Base-by-base conservation (phyloP, 2,888 invertebrate species). In the Sphecodes monilicornis region DNA sequence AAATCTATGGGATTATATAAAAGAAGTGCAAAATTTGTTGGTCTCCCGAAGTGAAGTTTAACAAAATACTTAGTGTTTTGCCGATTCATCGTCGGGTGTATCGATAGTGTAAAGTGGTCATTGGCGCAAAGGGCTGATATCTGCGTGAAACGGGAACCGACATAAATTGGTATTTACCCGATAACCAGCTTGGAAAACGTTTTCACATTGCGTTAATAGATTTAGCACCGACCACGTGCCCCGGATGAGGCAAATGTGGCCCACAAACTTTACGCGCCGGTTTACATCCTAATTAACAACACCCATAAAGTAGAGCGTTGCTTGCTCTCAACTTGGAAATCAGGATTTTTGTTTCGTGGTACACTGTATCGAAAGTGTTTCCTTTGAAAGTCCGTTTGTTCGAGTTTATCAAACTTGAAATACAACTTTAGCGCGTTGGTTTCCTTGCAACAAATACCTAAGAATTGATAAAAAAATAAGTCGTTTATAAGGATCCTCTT, bases 111-210 rank as follows among this genome's bases (percentile, higher is more conserved):
- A 74, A 71, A n/a, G 54, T 13, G 80, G 29, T 39, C 46, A 46
- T 46, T 43, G 69, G 16, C 50, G 60, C 26, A n/a, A 32, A 46
- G 73, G 76, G 76, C 57, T 73, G 64, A 78, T 39, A 81, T 80
- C 77, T 86, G 69, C 60, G 81, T 87, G 91, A 91, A 92, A 92
- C 92, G 92, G 92, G 91, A 93, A 90, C 79, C 83, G 90, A 80
- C 85, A 74, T 77, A 86, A 86, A 87, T 86, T 88, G 86, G 89
- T 91, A 88, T 92, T 92, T 91, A 84, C 82, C 78, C 89, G 90
- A 91, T 91, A 90, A 91, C 73, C 86, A 87, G 69, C 78, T 71
- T 87, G 85, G 84, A 88, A 90, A 87, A 89, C 90, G 86, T 85
- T 82, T 84, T 85, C 77, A 43, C 73, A 66, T 75, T 29, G 69